These are phyloP conservation scores for Glossosoma conforme DNA, from an alignment of 1,140 invertebrate genomes.

Conservation along the genomic window DNA sequence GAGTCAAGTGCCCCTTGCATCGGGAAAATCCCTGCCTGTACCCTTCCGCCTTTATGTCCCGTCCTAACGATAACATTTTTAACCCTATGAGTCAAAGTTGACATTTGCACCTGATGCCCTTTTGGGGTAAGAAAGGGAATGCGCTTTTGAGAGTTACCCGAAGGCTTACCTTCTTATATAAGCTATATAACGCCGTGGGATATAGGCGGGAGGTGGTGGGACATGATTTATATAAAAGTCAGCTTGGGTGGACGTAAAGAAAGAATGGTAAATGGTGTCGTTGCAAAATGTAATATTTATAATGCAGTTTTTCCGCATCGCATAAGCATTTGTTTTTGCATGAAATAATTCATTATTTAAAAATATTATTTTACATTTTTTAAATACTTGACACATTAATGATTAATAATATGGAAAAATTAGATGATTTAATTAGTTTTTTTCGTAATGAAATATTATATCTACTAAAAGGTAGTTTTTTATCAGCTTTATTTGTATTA, in stretches of 20 bases:
- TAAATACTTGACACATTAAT: too few species aligned
- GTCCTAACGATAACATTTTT: constrained; percentile 32
- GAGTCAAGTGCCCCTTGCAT: constrained; percentile 12
- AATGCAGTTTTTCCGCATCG: constrained; percentile 1
- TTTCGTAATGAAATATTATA: too few species aligned
- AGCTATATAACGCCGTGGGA: too few species aligned
- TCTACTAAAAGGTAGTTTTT: too few species aligned
- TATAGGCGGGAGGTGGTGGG: too few species aligned
- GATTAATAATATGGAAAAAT: too few species aligned
- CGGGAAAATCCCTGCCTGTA: constrained; percentile 22
- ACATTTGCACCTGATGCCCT: constrained; percentile 33
- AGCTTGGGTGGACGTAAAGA: constrained; percentile 28
- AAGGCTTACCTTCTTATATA: constrained; percentile 16
- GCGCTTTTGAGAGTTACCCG: constrained; percentile 15
- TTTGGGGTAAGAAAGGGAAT: constrained; percentile 23
- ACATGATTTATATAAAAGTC: constrained; percentile 30
- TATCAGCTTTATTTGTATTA: too few species aligned
- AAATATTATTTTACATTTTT: too few species aligned
- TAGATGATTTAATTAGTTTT: too few species aligned
- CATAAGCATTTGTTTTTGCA: constrained; percentile 2
- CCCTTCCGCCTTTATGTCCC: constrained; percentile 29
- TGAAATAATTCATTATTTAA: constrained; percentile 5
- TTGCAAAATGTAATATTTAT: constrained; percentile 11
- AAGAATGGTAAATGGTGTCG: constrained; percentile 25
- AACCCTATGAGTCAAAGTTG: constrained; percentile 32